Conservation (phyloP, 2,797 vertebrate species). For the Pampus argenteus region DNA sequence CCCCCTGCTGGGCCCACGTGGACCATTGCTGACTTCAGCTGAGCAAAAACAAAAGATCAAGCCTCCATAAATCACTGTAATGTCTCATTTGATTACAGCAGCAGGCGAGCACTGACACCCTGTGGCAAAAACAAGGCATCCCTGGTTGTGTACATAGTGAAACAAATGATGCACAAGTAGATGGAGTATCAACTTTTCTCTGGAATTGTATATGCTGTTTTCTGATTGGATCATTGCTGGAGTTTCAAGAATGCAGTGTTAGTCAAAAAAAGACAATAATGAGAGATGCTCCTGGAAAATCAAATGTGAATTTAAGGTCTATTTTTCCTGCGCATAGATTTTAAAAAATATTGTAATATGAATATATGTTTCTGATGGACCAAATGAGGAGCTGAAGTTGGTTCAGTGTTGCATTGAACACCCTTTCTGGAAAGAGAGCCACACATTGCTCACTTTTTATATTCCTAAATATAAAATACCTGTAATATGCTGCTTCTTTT, state of each 20-base stretch:
- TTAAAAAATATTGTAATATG: no score
- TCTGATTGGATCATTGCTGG: not conserved
- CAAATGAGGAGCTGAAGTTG: no score
- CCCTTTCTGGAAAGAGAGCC: no score
- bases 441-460: no score
- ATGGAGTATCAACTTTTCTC: not conserved
- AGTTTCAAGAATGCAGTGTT: not conserved
- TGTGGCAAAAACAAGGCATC: constrained; percentile 44
- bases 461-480: no score
- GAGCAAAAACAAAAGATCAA: constrained; percentile 50
- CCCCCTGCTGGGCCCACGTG: constrained; percentile 58
- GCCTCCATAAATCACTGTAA: constrained; percentile 24
- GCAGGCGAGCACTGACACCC: constrained; percentile 63
- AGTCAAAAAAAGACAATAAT: no score
- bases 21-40: constrained; percentile 47
- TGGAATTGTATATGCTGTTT: not conserved
- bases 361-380: no score
- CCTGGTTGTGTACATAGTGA: not conserved
- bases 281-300: no score
- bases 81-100: constrained; percentile 24
- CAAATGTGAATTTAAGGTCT: no score
- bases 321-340: no score
- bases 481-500: no score
- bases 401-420: no score
- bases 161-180: not conserved